Evolutionary conservation across 2,113 vertebrate species (phyloP).

Genomic region (Ptilorrhoa leucosticta): DNA sequence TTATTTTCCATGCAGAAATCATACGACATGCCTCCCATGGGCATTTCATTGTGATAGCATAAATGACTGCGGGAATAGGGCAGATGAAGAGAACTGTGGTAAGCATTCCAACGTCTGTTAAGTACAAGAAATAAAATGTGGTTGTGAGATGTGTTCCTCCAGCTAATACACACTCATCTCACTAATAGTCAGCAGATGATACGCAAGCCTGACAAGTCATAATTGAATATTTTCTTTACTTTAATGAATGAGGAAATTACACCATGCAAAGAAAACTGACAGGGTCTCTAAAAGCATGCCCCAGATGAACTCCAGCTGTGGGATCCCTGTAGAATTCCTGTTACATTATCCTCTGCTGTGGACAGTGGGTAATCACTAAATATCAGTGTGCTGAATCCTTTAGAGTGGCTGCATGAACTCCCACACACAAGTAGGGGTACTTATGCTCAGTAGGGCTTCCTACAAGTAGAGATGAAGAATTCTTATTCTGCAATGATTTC

Average conservation of each 20-base stretch:
- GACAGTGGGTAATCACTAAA: not conserved
- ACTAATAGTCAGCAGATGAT: not conserved
- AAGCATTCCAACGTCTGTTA: not conserved
- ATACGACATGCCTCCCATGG: constrained; percentile 71
- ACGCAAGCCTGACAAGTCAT: not conserved
- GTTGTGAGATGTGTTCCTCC: not conserved
- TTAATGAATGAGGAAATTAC: not conserved
- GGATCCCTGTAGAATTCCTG: not conserved
- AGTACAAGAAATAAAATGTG: not conserved
- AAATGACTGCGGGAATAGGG: constrained; percentile 80
- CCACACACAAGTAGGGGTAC: not conserved
- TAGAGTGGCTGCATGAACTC: not conserved
- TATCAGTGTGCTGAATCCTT: not conserved
- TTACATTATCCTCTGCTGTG: not conserved
- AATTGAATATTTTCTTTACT: not conserved
- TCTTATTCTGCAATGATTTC: not conserved
- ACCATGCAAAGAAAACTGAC: not conserved
- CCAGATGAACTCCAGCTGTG: not conserved
- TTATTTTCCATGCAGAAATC: constrained; percentile 82
- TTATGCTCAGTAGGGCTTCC: not conserved
- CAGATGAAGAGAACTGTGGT: constrained; percentile 77
- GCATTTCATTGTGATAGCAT: constrained; percentile 77
- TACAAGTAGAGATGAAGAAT: not conserved
- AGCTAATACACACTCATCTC: not conserved
- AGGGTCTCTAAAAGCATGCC: not conserved